A percentile compares a stretch with the other conserved stretches of the same genome.
These are phyloP conservation scores for Eristalis intricaria DNA, from an alignment of 2,888 invertebrate species.

Conservation along the genomic window DNA sequence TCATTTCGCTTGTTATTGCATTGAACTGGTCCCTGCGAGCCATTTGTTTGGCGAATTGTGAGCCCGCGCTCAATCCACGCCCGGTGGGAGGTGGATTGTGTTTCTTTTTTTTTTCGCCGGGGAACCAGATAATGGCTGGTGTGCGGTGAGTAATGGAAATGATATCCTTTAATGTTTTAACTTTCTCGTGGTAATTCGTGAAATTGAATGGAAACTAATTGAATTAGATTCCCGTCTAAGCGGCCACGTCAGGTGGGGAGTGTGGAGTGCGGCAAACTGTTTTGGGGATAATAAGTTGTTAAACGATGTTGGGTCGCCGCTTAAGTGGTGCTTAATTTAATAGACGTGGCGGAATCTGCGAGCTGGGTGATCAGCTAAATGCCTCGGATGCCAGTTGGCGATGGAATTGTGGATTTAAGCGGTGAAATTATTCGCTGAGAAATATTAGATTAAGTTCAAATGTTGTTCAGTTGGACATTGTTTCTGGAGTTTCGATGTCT, in stretches of 20 bases:
- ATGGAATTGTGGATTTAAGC: neutral
- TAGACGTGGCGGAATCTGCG: neutral
- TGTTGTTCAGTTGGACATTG: too few species aligned
- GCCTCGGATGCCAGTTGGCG: neutral
- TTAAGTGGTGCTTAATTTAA: neutral
- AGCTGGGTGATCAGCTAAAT: neutral
- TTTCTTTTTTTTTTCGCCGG: constrained; percentile 6
- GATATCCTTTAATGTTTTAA: constrained; percentile 69
- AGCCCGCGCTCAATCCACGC: neutral
- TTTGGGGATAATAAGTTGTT: neutral
- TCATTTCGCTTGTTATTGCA: constrained; percentile 66
- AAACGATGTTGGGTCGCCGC: neutral
- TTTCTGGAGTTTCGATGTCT: too few species aligned
- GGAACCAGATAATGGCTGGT: constrained; percentile 41
- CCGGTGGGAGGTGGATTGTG: neutral
- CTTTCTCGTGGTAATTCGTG: constrained; percentile 64
- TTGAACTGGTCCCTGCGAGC: constrained; percentile 60
- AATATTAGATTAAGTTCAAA: too few species aligned
- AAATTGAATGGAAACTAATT: constrained; percentile 68
- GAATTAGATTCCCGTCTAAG: constrained; percentile 53
- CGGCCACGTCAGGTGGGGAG: neutral
- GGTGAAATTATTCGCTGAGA: too few species aligned
- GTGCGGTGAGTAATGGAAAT: constrained; percentile 60
- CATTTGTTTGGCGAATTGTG: constrained; percentile 55
- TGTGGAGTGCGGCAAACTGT: neutral